Conservation (phyloP, 2,888 invertebrate genomes). For the Petrolisthes cinctipes region DNA sequence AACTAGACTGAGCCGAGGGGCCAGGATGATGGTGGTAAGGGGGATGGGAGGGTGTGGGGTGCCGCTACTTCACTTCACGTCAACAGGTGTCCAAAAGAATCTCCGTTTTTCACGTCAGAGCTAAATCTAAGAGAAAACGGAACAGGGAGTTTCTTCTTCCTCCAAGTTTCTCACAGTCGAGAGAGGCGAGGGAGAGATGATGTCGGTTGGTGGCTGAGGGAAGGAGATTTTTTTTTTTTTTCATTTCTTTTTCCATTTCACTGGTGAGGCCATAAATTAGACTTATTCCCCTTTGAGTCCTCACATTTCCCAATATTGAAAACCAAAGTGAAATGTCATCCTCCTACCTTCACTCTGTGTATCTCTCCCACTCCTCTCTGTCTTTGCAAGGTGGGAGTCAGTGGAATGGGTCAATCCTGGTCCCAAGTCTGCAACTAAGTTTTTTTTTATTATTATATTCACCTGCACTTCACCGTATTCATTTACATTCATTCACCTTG, state of each 20-base stretch:
- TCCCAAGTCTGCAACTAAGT: constrained; percentile 30
- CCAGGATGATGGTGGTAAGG: no score
- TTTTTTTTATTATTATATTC: neutral
- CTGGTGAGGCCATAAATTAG: neutral
- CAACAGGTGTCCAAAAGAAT: no score
- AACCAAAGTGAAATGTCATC: neutral
- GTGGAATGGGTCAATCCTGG: constrained; percentile 45
- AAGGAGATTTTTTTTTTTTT: neutral
- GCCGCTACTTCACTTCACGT: no score
- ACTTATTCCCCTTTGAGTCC: no score
- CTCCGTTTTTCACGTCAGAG: no score
- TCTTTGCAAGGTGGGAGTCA: constrained; percentile 19
- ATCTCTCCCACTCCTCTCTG: neutral
- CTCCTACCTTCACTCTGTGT: neutral
- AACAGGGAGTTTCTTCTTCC: no score
- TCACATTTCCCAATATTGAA: no score
- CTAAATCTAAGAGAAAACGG: no score
- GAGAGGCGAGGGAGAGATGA: neutral
- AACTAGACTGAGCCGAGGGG: no score
- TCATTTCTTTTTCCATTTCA: neutral
- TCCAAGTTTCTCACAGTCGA: no score
- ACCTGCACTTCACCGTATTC: neutral
- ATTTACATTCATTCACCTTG: constrained; percentile 1
- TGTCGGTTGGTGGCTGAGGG: neutral
- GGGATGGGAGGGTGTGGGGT: no score